Evolutionary conservation across 2,113 vertebrate genomes (phyloP), one percentile per base, ranked within the genome.

Genomic region (Dolichallabes microphthalmus): DNA sequence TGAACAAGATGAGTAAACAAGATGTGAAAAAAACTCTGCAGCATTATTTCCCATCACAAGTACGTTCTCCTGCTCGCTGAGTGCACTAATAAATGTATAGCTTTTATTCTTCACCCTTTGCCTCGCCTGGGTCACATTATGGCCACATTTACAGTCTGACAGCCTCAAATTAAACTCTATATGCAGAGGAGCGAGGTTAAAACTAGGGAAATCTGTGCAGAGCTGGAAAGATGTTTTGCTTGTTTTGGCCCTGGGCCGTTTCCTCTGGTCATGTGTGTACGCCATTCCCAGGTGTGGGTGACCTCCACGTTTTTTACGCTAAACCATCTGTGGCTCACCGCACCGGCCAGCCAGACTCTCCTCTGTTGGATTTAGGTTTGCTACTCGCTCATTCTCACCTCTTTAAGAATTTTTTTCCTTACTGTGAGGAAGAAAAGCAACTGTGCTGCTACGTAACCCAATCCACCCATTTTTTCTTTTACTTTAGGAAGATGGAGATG

Each of bases 171-270:
- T 52, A 87, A 78, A 75, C 68, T 57, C 53, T 57, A 68, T 75
- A 82, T 74, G 75, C 52, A 9, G 68, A 45, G 50, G 57, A 58
- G 50, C 1, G 20, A 80, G 71, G 63, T 63, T 8, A 45, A 71
- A 69, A 80, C 45, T 6, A 17, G 30, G 66, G 82, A 90, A 90
- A 57, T 71, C 79, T 82, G 85, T 88, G 89, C 73, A 76, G 73
- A 94, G 92, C 92, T 94, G 95, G 95, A 96, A 95, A 95, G 93
- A 95, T 92, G 93, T 94, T 75, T 95, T 96, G 95, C 94, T 97
- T 96, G 94, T 94, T 93, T 96, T 98, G 96, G 96, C 95, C 83
- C 58, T 11, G 25, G 19, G 88, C 71, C 82, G 85, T 92, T 96
- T 97, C 95, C 95, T 96, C 93, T 75, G 90, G 85, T 89, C 92